Evolutionary conservation across 1,140 invertebrate species (phyloP), one percentile per base, ranked within the genome.

Genomic region (Leucophenga varia): DNA sequence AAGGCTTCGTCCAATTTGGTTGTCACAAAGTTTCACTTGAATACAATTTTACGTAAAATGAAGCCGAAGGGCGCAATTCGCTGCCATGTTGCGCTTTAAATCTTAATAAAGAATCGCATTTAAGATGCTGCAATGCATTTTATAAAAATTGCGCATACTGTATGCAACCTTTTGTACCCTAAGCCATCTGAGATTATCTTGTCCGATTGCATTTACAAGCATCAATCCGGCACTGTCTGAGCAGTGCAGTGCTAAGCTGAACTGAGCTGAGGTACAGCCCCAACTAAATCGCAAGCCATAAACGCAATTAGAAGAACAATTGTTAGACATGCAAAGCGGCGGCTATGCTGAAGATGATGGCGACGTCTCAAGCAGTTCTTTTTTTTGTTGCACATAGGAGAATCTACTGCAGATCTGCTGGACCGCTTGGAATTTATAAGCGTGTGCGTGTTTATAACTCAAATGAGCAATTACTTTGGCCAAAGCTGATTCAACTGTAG

Each of bases 301-400:
- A 61, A 59, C 56, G 65, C 64, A 69, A 69, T 69, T 69, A 69
- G 64, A 69, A 69, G 61, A 69, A 69, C 65, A 69, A 69, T 69
- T 69, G 64, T 65, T 69, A 69, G 65, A 69, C 64, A 69, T 69
- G 64, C 64, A 70, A 69, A 69, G 59, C 56, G 42, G 35, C 28
- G 47, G n/a, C n/a, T n/a, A n/a, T n/a, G n/a, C n/a, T n/a, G n/a
- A n/a, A n/a, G n/a, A n/a, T n/a, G 39, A 18, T 22, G 43, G 52
- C 60, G 55, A 42, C 52, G n/a, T n/a, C n/a, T n/a, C n/a, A n/a
- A n/a, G n/a, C n/a, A n/a, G n/a, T n/a, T n/a, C n/a, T n/a, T n/a
- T n/a, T n/a, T n/a, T n/a, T n/a, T n/a, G n/a, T n/a, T n/a, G n/a
- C n/a, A n/a, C n/a, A n/a, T n/a, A n/a, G n/a, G n/a, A n/a, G n/a